These are phyloP conservation scores for Polymixis flavicincta DNA, from an alignment of 2,888 invertebrate genomes.

Conservation along the genomic window DNA sequence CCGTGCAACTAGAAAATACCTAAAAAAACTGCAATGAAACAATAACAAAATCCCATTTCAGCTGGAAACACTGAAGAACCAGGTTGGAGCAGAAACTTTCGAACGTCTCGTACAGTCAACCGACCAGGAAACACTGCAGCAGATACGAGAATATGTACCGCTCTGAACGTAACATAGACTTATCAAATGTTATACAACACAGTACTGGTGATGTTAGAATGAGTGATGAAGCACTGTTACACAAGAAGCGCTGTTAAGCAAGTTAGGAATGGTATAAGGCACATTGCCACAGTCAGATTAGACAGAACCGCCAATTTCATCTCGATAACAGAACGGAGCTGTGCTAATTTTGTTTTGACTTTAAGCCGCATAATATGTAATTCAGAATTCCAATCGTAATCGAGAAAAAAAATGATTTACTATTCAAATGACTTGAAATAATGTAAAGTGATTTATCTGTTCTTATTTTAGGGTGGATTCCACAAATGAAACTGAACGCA, in stretches of 20 bases:
- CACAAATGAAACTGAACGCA: too few species aligned
- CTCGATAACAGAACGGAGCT: background rate
- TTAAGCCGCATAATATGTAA: background rate
- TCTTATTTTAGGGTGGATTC: background rate
- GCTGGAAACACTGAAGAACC: slow-evolving; percentile 93
- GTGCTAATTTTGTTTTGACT: background rate
- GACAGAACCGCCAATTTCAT: background rate
- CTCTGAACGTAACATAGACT: slow-evolving; percentile 72
- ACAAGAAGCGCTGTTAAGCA: too few species aligned
- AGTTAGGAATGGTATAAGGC: too few species aligned
- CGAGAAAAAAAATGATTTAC: too few species aligned
- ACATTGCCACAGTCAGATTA: too few species aligned
- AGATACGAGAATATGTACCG: slow-evolving; percentile 92
- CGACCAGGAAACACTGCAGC: slow-evolving; percentile 93
- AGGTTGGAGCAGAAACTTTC: slow-evolving; percentile 94
- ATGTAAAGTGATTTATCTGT: background rate
- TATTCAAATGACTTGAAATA: background rate
- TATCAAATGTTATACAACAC: slow-evolving; percentile 27
- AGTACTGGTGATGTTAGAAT: slow-evolving; percentile 30
- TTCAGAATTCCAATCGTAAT: background rate
- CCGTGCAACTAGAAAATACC: too few species aligned
- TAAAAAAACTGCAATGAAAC: background rate
- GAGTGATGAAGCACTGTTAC: background rate
- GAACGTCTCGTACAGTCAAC: slow-evolving; percentile 93
- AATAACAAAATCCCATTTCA: slow-evolving; percentile 79